Base-by-base conservation (phyloP, 2,113 vertebrate species). In the Eupsittula cactorum region DNA sequence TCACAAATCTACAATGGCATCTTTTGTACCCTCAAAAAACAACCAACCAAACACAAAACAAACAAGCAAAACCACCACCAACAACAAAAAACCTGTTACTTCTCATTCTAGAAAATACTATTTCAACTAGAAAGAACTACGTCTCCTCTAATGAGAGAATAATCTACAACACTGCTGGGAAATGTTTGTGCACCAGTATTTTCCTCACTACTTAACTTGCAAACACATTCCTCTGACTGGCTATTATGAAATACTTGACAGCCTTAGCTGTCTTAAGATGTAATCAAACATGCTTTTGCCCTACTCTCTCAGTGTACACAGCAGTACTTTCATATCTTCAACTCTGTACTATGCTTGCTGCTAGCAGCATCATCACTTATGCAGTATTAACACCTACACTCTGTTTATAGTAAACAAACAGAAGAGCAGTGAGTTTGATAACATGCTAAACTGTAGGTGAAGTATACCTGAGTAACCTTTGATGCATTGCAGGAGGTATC, bases 171-270 rank as follows among this genome's bases (percentile, higher is more conserved):
- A 15, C 37, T 81, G 29, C 13, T n/a, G 7, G 24, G 59, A 35
- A 62, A 68, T 23, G n/a, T 88, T 60, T 90, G 57, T 25, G 55
- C 42, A 59, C 44, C n/a, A 20, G 15, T 42, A 37, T 70, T 91
- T 86, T 92, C 50, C 76, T 88, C 35, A 8, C 41, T 63, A 16
- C 35, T 49, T 60, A 86, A 46, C 55, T 52, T 64, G 65, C 78
- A 92, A 95, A 87, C 84, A 79, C 91, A 87, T 92, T 95, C 86
- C 65, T 89, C 44, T 20, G 31, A 39, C 60, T 60, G 42, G 33
- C 60, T 89, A 64, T 95, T 86, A 93, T 60, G 35, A 95, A 95
- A 95, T 68, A 79, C 42, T 16, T 64, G 50, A 73, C 68, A 93
- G 79, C 37, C 68, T 96, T 67, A 88, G 49, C 87, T 83, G 64